A percentile compares a stretch with the other conserved stretches of the same genome.
phyloP scores from a whole-genome alignment of 2,113 vertebrate genomes.

The Tragelaphus scriptus region DNA sequence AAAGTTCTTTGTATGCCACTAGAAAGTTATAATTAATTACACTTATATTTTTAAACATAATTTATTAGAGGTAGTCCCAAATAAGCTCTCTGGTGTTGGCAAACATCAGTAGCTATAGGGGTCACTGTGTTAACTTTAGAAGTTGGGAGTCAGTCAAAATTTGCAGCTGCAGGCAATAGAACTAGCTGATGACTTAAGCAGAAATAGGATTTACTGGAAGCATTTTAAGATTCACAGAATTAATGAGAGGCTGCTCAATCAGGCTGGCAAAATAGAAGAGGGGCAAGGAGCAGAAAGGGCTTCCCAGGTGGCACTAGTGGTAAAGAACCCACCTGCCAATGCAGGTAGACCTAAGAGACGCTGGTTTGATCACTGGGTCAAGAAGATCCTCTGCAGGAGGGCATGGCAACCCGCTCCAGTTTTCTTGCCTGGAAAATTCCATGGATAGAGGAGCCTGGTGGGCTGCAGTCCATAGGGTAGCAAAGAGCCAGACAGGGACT shows the following conservation, averaged over 20 bases:
- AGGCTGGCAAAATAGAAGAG: background rate
- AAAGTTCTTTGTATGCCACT: background rate
- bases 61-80: background rate
- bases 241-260: background rate
- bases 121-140: background rate
- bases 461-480: background rate
- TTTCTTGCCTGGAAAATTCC: background rate
- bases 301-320: background rate
- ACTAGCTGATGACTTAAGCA: background rate
- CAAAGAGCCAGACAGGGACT: background rate
- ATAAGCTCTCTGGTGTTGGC: background rate
- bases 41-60: background rate
- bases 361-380: accelerated
- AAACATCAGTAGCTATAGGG: background rate
- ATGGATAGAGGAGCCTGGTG: background rate
- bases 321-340: background rate
- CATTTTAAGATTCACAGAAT: background rate
- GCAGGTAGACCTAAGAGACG: background rate
- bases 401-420: background rate
- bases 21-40: background rate
- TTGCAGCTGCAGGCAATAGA: background rate
- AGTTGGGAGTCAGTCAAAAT: background rate
- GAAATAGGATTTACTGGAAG: background rate
- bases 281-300: background rate
- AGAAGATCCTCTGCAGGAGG: background rate